Evolutionary conservation across 1,140 invertebrate species (phyloP), one percentile per base, ranked within the genome.

Genomic region (Pissodes strobi): DNA sequence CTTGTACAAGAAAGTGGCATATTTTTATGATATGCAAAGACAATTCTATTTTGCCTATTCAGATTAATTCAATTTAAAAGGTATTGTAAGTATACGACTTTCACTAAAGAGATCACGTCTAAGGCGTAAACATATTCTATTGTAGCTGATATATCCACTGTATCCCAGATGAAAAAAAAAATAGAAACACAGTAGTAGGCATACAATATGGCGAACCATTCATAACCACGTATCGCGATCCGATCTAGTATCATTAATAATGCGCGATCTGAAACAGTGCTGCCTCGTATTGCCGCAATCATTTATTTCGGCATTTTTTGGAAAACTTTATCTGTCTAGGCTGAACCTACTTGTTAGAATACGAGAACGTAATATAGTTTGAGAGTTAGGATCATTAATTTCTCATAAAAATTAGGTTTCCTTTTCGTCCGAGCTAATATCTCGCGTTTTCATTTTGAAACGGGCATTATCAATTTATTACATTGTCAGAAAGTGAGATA

Each of bases 121-220:
- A 0, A 52, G 25, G 49, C 49, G 49, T 52, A 52, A 52, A 52
- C 49, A 18, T 34, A 52, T 30, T 25, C 23, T 6, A 30, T 52
- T 52, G 23, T 30, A 22, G 4, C n/a, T 34, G 30, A 41, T 41
- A 41, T 4, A 6, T 13, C 12, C 17, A 17, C 38, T 41, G 38
- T 41, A 6, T 5, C 12, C 17, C 38, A 41, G 38, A 13, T 41
- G 5, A 27, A 30, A 34, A 41, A 57, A 56, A 59, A 59, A 34
- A 21, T 38, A 15, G 15, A 51, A 51, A 61, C 58, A 61, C 58
- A 61, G 58, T 61, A 61, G 58, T 61, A 61, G 58, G 58, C 58
- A 61, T 61, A 39, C 45, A 61, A 61, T 61, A 61, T 61, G 58
- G 58, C 58, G 18, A 61, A 61, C 58, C 58, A 61, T 61, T 61